Evolutionary conservation across 1,140 invertebrate genomes (phyloP).

Genomic region (Palaemon carinicauda): DNA sequence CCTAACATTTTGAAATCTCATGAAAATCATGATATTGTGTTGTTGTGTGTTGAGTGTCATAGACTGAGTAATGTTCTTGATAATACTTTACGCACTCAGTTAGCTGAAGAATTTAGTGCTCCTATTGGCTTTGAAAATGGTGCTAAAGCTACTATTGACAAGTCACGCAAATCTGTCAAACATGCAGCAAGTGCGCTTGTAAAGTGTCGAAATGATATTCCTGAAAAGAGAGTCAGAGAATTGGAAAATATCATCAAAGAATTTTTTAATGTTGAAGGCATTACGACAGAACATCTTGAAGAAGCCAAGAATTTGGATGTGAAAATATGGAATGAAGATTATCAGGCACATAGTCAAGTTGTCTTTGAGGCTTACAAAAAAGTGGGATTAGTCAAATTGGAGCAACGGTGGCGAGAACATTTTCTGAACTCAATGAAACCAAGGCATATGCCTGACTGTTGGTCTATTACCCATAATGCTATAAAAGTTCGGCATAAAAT

Average conservation of each 20-base stretch:
- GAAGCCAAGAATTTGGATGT: conserved; percentile 63
- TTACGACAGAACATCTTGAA: conserved; percentile 63
- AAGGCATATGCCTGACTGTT: conserved; percentile 75
- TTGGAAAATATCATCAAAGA: conserved; percentile 62
- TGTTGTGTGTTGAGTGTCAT: conserved; percentile 80
- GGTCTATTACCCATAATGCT: conserved; percentile 77
- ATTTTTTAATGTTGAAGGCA: conserved; percentile 62
- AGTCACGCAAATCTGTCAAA: conserved; percentile 69
- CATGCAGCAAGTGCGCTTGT: conserved; percentile 75
- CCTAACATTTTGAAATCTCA: conserved; percentile 83
- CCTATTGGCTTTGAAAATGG: conserved; percentile 68
- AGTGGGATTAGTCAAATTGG: conserved; percentile 74
- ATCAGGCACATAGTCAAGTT: conserved; percentile 72
- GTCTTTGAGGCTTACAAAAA: conserved; percentile 73
- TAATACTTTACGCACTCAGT: conserved; percentile 70
- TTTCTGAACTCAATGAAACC: conserved; percentile 80
- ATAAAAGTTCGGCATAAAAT: conserved; percentile 55
- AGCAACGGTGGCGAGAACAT: conserved; percentile 80
- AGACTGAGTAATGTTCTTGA: conserved; percentile 77
- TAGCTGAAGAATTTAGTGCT: conserved; percentile 74
- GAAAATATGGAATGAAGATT: conserved; percentile 67
- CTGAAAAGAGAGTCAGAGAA: conserved; percentile 32
- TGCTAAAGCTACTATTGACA: conserved; percentile 62
- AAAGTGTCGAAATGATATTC: conserved; percentile 51
- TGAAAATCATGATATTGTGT: conserved; percentile 81